phyloP scores from a whole-genome alignment of 2,797 vertebrate species.

The Silurus lanzhouensis region DNA sequence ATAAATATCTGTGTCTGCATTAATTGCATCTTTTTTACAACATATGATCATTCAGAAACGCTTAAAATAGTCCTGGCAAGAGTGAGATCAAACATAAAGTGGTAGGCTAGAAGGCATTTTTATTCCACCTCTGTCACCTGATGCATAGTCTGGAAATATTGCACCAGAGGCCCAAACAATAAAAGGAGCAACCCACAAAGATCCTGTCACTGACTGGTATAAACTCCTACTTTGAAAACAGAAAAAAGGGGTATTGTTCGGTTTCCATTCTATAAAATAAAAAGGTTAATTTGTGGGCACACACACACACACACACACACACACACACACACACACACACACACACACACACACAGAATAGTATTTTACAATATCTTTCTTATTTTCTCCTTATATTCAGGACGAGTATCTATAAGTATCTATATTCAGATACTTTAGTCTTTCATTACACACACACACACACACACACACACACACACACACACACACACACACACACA shows the following conservation, averaged over 20 bases:
- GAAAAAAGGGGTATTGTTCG: neutral
- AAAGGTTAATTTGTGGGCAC: neutral
- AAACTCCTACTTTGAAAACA: neutral
- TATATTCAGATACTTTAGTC: neutral
- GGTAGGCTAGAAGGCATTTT: slow-evolving; percentile 3
- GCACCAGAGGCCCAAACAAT: slow-evolving; percentile 9
- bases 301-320: neutral
- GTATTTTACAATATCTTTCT: neutral
- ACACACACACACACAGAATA: neutral
- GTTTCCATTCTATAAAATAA: neutral
- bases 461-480: neutral
- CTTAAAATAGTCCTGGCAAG: neutral
- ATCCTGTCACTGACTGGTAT: slow-evolving; percentile 8
- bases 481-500: neutral
- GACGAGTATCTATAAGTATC: too few species aligned
- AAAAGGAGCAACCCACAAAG: slow-evolving; percentile 8
- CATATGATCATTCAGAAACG: neutral
- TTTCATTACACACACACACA: neutral
- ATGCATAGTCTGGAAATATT: slow-evolving; percentile 9
- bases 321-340: neutral
- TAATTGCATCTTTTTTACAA: slow-evolving; percentile 15
- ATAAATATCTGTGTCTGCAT: slow-evolving; percentile 20
- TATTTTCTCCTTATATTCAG: neutral
- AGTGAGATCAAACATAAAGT: slow-evolving; percentile 15
- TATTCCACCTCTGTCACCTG: slow-evolving; percentile 26